Evolutionary conservation across 2,797 vertebrate species (phyloP).

Genomic region (Molossus alvarezi): DNA sequence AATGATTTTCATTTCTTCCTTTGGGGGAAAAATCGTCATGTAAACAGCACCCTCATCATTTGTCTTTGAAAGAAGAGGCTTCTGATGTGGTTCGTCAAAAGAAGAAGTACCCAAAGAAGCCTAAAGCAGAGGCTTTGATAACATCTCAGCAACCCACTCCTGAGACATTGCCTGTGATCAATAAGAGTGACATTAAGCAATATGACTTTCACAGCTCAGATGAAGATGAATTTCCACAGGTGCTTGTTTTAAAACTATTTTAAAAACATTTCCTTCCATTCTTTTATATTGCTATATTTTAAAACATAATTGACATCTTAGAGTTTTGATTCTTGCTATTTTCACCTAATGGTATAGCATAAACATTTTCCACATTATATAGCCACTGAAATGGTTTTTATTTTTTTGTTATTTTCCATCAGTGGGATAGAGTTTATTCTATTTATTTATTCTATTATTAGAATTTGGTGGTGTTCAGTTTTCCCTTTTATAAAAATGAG

Average conservation of each 20-base stretch:
- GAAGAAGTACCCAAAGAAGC: conserved; percentile 95
- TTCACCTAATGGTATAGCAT: conserved; percentile 49
- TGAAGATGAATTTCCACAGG: conserved; percentile 95
- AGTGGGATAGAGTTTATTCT: conserved; percentile 62
- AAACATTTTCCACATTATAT: conserved; percentile 41
- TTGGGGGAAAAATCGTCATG: conserved; percentile 82
- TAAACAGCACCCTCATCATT: conserved; percentile 92
- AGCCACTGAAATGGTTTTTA: conserved; percentile 45
- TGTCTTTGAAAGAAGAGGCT: conserved; percentile 93
- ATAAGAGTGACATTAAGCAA: conserved; percentile 96
- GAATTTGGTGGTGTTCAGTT: conserved; percentile 45
- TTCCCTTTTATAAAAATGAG: conserved; percentile 49
- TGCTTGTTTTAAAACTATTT: conserved; percentile 87
- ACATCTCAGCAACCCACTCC: conserved; percentile 91
- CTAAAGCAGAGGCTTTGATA: conserved; percentile 91
- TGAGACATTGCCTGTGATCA: conserved; percentile 92
- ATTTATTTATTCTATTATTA: background rate
- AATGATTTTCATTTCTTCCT: conserved; percentile 81
- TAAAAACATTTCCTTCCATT: conserved; percentile 77
- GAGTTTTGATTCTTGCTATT: conserved; percentile 71
- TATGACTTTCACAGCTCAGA: conserved; percentile 98
- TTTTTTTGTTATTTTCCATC: conserved; percentile 58
- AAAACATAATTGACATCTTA: conserved; percentile 67
- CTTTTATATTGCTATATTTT: conserved; percentile 74
- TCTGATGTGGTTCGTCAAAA: conserved; percentile 93